A percentile compares a stretch with the other conserved stretches of the same genome.
phyloP scores from a whole-genome alignment of 2,888 invertebrate genomes.

The Nomada goodeniana region DNA sequence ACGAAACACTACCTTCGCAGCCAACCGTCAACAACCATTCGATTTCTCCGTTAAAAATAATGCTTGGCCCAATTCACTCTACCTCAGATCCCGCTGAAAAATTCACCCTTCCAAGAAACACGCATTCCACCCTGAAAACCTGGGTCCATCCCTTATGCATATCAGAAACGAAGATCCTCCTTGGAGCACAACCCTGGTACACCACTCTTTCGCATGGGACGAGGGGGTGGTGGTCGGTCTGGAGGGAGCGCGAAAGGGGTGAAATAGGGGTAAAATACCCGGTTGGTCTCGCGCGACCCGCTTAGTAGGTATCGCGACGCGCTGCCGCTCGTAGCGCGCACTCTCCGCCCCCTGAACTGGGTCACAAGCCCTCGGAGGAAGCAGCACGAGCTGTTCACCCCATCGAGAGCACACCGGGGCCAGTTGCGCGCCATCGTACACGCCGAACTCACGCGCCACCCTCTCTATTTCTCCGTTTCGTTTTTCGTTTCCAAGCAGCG shows the following conservation, averaged over 20 bases:
- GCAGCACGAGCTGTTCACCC: slow-evolving; percentile 50
- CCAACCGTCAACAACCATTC: too few species aligned
- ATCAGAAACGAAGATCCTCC: too few species aligned
- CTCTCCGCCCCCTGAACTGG: slow-evolving; percentile 74
- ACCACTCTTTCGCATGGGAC: too few species aligned
- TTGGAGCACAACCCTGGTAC: too few species aligned
- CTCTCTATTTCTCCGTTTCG: not conserved
- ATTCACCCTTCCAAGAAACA: too few species aligned
- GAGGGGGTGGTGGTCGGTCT: too few species aligned
- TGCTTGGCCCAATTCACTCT: too few species aligned
- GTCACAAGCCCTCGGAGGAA: slow-evolving; percentile 72
- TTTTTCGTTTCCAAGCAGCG: not conserved
- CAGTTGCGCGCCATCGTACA: slow-evolving; percentile 62
- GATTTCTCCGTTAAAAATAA: too few species aligned
- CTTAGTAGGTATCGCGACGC: slow-evolving; percentile 72
- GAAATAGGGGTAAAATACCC: slow-evolving; percentile 33
- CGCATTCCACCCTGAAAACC: too few species aligned
- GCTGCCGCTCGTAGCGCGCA: slow-evolving; percentile 74
- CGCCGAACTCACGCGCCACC: slow-evolving; percentile 19
- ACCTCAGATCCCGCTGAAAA: too few species aligned
- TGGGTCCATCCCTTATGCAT: too few species aligned
- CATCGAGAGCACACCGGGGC: slow-evolving; percentile 47
- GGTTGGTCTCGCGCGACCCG: slow-evolving; percentile 27
- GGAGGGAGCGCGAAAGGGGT: not conserved
- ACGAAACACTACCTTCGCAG: too few species aligned